Conservation (phyloP, 2,888 invertebrate genomes). For the Athalia circularis region DNA sequence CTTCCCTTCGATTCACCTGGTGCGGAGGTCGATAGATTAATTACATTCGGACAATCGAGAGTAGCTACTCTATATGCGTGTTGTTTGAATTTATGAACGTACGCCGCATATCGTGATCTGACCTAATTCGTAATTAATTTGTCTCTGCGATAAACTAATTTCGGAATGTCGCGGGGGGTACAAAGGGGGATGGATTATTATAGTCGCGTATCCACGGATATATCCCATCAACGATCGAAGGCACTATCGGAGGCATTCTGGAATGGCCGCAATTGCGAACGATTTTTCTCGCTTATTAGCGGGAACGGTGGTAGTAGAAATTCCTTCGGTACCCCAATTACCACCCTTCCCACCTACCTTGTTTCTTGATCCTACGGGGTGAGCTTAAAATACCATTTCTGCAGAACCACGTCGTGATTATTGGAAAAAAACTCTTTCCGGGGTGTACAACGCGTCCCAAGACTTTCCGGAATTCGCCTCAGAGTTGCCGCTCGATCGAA, state of each 20-base stretch:
- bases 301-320: conserved; percentile 4
- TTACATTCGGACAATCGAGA: too few species aligned
- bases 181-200: neutral
- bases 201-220: neutral
- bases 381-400: conserved; percentile 31
- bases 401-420: conserved; percentile 22
- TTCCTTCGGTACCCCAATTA: neutral
- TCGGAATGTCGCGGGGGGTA: neutral
- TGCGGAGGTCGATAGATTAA: too few species aligned
- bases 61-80: too few species aligned
- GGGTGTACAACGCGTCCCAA: conserved; percentile 24
- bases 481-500: conserved; percentile 38
- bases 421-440: conserved; percentile 32
- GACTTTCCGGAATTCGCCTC: conserved; percentile 36
- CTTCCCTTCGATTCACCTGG: too few species aligned
- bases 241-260: neutral
- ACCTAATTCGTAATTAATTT: too few species aligned
- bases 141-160: too few species aligned
- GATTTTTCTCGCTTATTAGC: conserved; percentile 31
- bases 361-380: conserved; percentile 2
- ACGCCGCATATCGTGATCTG: neutral
- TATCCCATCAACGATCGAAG: neutral
- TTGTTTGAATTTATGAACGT: too few species aligned
- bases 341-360: too few species aligned
- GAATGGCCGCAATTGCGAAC: neutral